A percentile compares a stretch with the other conserved stretches of the same genome.
These are phyloP conservation scores for Sphecodes monilicornis DNA, from an alignment of 2,888 invertebrate genomes.

Conservation along the genomic window DNA sequence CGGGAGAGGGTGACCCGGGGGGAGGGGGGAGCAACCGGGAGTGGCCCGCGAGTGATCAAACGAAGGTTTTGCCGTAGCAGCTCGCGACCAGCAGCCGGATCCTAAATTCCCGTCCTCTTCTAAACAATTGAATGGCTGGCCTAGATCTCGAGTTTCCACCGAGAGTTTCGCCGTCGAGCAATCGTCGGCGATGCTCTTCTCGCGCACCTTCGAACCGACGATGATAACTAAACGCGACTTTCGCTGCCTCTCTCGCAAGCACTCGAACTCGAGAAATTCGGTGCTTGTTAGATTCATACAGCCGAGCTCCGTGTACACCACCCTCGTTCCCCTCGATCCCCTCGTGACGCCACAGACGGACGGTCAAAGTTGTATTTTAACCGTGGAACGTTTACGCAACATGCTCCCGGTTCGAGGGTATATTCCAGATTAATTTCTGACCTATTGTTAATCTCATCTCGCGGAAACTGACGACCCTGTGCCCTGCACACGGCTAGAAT, in stretches of 20 bases:
- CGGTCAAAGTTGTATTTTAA: background rate
- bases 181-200: conserved; percentile 32
- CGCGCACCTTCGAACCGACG: conserved; percentile 43
- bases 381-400: background rate
- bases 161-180: conserved; percentile 29
- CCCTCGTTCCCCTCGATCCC: background rate
- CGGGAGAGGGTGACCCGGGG: background rate
- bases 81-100: background rate
- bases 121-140: conserved; percentile 45
- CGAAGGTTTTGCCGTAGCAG: background rate
- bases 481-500: background rate
- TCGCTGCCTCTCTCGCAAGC: conserved; percentile 13
- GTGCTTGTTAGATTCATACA: background rate
- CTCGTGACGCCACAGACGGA: background rate
- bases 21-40: background rate
- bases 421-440: background rate
- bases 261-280: conserved; percentile 6
- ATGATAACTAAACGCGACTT: conserved; percentile 38
- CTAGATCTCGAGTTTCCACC: conserved; percentile 28
- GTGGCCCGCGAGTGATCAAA: background rate
- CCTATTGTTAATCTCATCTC: background rate
- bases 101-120: conserved; percentile 26
- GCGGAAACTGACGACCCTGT: background rate
- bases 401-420: background rate
- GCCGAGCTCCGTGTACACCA: background rate